Percentiles rank a stretch among this genome's conserved stretches.
phyloP scores from a whole-genome alignment of 2,888 invertebrate genomes.

The Tipula confusa region DNA sequence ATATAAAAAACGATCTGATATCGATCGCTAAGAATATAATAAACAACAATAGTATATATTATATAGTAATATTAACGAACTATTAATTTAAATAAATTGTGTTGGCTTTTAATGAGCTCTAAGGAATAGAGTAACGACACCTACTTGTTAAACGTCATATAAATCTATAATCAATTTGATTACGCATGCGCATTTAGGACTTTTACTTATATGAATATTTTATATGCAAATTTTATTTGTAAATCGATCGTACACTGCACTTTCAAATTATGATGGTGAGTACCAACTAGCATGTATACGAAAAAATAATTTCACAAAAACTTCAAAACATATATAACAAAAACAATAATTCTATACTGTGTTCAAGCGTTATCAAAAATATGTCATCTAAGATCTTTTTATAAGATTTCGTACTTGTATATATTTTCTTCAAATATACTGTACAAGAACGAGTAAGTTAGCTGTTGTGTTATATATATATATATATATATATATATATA shows the following conservation, averaged over 20 bases:
- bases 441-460: background rate
- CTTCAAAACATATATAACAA: background rate
- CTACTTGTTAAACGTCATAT: background rate
- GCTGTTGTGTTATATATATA: background rate
- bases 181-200: background rate
- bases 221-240: background rate
- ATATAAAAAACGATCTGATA: too few relatives aligned
- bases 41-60: background rate
- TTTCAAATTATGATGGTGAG: background rate
- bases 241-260: background rate
- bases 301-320: background rate
- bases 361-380: background rate
- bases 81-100: slow-evolving; percentile 16
- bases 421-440: background rate
- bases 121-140: background rate
- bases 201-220: background rate
- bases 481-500: too few relatives aligned
- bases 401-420: background rate
- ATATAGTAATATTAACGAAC: background rate
- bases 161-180: background rate
- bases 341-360: background rate
- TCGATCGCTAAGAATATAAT: slow-evolving; percentile 7
- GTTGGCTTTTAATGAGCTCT: background rate
- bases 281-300: background rate
- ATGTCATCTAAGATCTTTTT: background rate